Evolutionary conservation across 2,113 vertebrate genomes (phyloP).

Genomic region (human (Homo sapiens)): DNA sequence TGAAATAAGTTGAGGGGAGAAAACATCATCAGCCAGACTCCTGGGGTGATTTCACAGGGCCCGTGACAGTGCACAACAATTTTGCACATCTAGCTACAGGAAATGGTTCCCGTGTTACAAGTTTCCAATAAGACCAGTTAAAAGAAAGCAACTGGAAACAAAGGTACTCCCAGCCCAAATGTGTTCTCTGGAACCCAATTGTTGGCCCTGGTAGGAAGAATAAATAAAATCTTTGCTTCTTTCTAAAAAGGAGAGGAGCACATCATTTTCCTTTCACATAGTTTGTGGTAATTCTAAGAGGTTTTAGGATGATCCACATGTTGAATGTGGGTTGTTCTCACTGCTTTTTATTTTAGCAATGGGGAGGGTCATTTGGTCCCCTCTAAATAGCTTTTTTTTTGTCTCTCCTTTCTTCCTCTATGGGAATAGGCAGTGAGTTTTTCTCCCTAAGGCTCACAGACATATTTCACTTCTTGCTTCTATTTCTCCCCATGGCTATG

Average conservation of each 20-base stretch:
- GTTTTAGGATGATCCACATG: background rate
- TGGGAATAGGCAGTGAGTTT: background rate
- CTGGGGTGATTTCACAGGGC: background rate
- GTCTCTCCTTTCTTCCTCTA: background rate
- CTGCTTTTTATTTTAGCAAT: background rate
- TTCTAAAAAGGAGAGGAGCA: background rate
- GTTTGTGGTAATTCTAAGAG: background rate
- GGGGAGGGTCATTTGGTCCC: background rate
- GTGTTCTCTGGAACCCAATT: background rate
- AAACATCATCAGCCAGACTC: background rate
- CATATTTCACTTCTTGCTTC: background rate
- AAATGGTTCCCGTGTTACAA: background rate
- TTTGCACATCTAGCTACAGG: background rate
- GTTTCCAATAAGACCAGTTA: background rate
- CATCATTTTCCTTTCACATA: background rate
- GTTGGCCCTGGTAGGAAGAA: background rate
- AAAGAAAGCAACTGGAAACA: background rate
- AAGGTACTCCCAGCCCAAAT: background rate
- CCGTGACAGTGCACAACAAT: background rate
- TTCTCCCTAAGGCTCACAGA: background rate
- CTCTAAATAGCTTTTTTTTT: background rate
- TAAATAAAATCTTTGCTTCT: background rate
- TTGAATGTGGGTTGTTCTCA: background rate
- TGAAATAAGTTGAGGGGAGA: background rate
- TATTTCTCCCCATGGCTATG: accelerated